Conservation (phyloP, 2,797 vertebrate genomes). For the Poecilia picta region DNA sequence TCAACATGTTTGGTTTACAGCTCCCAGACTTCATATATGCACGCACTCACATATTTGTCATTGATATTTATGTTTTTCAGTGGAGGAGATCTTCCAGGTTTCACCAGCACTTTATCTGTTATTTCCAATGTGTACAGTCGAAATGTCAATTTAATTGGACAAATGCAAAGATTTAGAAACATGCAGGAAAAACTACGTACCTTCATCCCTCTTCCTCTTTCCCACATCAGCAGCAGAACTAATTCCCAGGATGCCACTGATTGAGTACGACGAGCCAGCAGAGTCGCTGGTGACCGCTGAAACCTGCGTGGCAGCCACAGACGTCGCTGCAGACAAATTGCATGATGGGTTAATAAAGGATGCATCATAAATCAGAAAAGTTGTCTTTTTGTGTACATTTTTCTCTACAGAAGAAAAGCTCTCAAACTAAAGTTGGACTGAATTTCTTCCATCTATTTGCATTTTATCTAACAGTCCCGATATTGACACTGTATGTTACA, state of each 20-base stretch:
- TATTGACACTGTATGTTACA: neutral
- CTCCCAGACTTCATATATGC: conserved; percentile 15
- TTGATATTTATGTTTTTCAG: conserved; percentile 38
- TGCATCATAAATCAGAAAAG: neutral
- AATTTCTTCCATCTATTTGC: neutral
- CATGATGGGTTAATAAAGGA: conserved; percentile 10
- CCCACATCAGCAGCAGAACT: conserved; percentile 90
- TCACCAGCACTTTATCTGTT: conserved; percentile 10
- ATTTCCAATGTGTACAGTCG: neutral
- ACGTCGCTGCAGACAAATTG: conserved; percentile 84
- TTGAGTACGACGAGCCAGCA: conserved; percentile 96
- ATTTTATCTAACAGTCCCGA: neutral
- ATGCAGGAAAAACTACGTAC: conserved; percentile 72
- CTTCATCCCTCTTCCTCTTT: conserved; percentile 97
- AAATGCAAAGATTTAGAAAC: neutral
- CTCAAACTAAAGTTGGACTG: neutral
- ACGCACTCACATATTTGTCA: conserved; percentile 45
- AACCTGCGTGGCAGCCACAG: conserved; percentile 93
- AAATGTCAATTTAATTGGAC: neutral
- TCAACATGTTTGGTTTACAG: conserved; percentile 80
- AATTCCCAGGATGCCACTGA: conserved; percentile 98
- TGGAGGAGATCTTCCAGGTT: conserved; percentile 7
- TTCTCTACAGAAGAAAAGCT: neutral
- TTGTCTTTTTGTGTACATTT: neutral
- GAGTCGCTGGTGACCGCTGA: conserved; percentile 93